A percentile compares a stretch with the other conserved stretches of the same genome.
phyloP scores from a whole-genome alignment of 1,140 invertebrate species.

The Rhyacophila brunnea region DNA sequence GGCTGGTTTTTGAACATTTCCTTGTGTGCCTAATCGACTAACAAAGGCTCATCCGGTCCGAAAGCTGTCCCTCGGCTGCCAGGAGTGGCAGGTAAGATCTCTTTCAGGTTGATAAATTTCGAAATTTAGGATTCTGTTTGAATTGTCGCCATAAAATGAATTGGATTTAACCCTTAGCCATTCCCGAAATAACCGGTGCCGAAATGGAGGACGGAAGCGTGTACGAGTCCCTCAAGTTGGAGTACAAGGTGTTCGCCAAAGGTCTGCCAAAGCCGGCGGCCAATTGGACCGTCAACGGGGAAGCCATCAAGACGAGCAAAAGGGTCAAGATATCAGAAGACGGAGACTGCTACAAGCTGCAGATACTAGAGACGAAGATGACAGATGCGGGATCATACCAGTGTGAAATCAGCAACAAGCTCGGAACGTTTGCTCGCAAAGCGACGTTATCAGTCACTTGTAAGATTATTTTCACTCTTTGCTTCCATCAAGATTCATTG shows the following conservation, averaged over 20 bases:
- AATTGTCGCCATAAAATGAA: conserved; percentile 14
- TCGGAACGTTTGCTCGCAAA: conserved; percentile 70
- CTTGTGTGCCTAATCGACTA: not conserved
- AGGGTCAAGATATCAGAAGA: conserved; percentile 65
- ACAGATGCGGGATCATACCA: conserved; percentile 77
- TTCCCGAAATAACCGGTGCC: conserved; percentile 69
- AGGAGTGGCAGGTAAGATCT: not conserved
- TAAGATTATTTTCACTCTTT: conserved; percentile 53
- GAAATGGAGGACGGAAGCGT: conserved; percentile 71
- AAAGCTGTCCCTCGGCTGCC: not conserved
- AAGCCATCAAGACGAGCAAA: conserved; percentile 61
- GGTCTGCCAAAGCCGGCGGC: conserved; percentile 74
- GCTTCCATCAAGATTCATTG: not conserved
- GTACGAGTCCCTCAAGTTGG: conserved; percentile 72
- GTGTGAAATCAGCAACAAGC: conserved; percentile 70
- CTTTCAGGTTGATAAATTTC: conserved; percentile 16
- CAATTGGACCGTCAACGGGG: conserved; percentile 74
- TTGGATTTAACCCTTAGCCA: conserved; percentile 53
- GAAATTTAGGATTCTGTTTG: conserved; percentile 5
- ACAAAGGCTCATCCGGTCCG: conserved; percentile 3
- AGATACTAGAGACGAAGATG: conserved; percentile 65
- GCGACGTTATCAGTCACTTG: conserved; percentile 70
- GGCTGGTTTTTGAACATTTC: conserved; percentile 6
- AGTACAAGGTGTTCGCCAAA: conserved; percentile 69
- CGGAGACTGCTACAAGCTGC: conserved; percentile 71